A percentile compares a stretch with the other conserved stretches of the same genome.
phyloP scores from a whole-genome alignment of 1,140 invertebrate genomes.

The Apis cerana region DNA sequence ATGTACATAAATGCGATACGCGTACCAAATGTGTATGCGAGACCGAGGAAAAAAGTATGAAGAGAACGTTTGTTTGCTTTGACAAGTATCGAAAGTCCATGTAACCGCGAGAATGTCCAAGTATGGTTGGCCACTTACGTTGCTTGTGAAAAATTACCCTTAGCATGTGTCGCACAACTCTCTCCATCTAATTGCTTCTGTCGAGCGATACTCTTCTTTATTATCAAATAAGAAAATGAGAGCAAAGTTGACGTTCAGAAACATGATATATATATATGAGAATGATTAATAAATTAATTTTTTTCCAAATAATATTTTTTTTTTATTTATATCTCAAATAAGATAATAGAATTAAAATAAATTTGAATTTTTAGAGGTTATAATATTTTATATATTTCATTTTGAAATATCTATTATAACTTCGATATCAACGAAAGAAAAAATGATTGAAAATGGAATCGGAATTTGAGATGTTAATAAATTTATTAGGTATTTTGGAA shows the following conservation, averaged over 20 bases:
- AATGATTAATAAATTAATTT: too few species aligned
- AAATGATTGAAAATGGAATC: not conserved
- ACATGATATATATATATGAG: too few species aligned
- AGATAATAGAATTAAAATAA: too few species aligned
- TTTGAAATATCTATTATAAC: not conserved
- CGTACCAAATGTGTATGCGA: not conserved
- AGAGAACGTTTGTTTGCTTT: slow-evolving; percentile 76
- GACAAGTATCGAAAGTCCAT: slow-evolving; percentile 68
- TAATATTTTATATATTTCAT: too few species aligned
- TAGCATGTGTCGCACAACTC: slow-evolving; percentile 63
- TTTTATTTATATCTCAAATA: too few species aligned
- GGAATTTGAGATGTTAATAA: not conserved
- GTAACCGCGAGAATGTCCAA: slow-evolving; percentile 28
- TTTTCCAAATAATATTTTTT: not conserved
- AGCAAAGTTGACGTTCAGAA: not conserved
- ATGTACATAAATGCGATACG: not conserved
- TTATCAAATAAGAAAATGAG: not conserved
- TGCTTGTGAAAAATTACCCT: slow-evolving; percentile 58
- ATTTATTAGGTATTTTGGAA: not conserved
- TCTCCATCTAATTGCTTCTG: slow-evolving; percentile 39
- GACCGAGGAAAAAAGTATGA: slow-evolving; percentile 69
- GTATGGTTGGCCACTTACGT: slow-evolving; percentile 52
- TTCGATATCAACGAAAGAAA: not conserved
- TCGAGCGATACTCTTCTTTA: not conserved
- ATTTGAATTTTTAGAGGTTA: too few species aligned